A percentile compares a stretch with the other conserved stretches of the same genome.
Evolutionary conservation across 2,113 vertebrate species (phyloP).

Genomic region (Eidolon helvum): DNA sequence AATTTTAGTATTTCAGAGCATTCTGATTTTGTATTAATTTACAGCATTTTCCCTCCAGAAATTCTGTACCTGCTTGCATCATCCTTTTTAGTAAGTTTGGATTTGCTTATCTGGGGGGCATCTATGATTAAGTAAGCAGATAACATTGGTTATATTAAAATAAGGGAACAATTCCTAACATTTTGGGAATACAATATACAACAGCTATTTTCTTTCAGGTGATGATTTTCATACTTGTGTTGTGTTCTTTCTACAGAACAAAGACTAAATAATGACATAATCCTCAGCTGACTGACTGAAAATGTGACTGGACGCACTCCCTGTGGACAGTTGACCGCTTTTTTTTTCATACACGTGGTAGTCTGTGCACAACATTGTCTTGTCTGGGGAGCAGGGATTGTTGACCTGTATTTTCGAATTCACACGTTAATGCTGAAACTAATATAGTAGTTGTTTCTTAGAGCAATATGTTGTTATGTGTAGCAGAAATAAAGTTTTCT

Average conservation of each 20-base stretch:
- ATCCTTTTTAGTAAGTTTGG: slow-evolving; percentile 59
- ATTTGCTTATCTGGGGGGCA: slow-evolving; percentile 48
- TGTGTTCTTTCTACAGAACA: slow-evolving; percentile 87
- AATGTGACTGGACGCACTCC: slow-evolving; percentile 86
- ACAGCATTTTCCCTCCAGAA: slow-evolving; percentile 47
- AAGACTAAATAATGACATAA: slow-evolving; percentile 87
- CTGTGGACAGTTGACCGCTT: slow-evolving; percentile 85
- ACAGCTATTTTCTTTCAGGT: slow-evolving; percentile 63
- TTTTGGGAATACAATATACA: slow-evolving; percentile 53
- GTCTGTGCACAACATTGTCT: slow-evolving; percentile 60
- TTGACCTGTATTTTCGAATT: slow-evolving; percentile 70
- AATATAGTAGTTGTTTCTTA: slow-evolving; percentile 71
- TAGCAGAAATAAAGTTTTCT: slow-evolving; percentile 74
- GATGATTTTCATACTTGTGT: slow-evolving; percentile 85
- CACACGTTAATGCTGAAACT: slow-evolving; percentile 66
- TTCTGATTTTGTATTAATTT: slow-evolving; percentile 49
- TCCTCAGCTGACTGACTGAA: slow-evolving; percentile 87
- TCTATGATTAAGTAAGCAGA: slow-evolving; percentile 37
- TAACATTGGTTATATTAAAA: slow-evolving; percentile 5
- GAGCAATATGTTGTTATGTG: slow-evolving; percentile 73
- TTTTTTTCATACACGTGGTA: slow-evolving; percentile 75
- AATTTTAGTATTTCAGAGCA: slow-evolving; percentile 46
- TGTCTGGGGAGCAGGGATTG: slow-evolving; percentile 60
- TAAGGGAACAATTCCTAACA: slow-evolving; percentile 32
- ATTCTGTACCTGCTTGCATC: slow-evolving; percentile 50